Conservation (phyloP, 2,113 vertebrate species). For the Scomber scombrus region DNA sequence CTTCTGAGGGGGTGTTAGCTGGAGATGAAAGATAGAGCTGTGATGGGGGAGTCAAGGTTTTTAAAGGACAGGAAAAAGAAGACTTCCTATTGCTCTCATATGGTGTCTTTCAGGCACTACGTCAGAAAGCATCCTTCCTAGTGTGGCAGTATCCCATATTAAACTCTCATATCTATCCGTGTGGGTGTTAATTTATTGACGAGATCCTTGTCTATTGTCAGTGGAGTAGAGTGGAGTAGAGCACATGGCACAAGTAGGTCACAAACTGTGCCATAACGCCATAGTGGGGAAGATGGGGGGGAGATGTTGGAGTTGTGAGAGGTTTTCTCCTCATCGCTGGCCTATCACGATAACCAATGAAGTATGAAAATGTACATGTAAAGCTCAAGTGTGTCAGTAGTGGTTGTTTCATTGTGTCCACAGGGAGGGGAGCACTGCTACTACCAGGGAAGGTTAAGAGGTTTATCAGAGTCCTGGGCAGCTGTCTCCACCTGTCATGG, state of each 20-base stretch:
- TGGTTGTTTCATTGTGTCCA: conserved; percentile 33
- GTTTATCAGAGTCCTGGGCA: conserved; percentile 86
- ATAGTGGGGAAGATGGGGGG: not conserved
- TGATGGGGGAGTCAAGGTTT: not conserved
- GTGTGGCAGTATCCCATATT: conserved; percentile 1
- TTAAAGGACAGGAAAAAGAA: conserved; percentile 16
- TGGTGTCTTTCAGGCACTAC: not conserved
- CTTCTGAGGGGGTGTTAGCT: not conserved
- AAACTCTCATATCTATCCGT: conserved; percentile 12
- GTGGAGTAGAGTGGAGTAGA: conserved; percentile 40
- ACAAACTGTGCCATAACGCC: conserved; percentile 45
- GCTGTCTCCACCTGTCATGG: conserved; percentile 94
- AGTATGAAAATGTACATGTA: conserved; percentile 2
- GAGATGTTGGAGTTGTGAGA: conserved; percentile 10
- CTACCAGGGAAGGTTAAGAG: conserved; percentile 92
- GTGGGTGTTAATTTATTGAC: conserved; percentile 68
- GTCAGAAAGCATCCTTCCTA: not conserved
- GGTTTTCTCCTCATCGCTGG: conserved; percentile 11
- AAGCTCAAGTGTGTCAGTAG: conserved; percentile 25
- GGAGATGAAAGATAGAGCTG: not conserved
- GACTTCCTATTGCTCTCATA: not conserved
- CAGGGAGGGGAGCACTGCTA: conserved; percentile 97
- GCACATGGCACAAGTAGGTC: conserved; percentile 71
- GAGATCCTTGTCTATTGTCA: conserved; percentile 54
- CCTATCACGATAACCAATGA: conserved; percentile 7